phyloP scores from a whole-genome alignment of 2,113 vertebrate species.

The Myotis lucifugus region DNA sequence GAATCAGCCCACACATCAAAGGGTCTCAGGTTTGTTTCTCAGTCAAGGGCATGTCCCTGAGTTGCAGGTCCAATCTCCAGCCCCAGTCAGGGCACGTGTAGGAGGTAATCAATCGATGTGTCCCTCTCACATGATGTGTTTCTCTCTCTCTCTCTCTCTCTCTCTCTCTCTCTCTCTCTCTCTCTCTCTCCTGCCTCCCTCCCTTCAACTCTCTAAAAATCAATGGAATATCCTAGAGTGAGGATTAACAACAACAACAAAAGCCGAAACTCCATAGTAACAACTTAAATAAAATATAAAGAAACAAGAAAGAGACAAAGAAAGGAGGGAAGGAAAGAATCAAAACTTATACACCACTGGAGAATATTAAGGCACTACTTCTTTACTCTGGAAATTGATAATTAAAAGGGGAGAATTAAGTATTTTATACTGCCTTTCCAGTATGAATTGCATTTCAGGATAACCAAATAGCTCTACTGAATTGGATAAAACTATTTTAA shows the following conservation, averaged over 20 bases:
- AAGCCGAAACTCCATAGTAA: conserved; percentile 51
- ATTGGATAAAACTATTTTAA: conserved; percentile 43
- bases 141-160: too few species aligned
- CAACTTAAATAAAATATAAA: background rate
- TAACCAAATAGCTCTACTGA: conserved; percentile 25
- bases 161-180: too few species aligned
- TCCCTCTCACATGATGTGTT: too few species aligned
- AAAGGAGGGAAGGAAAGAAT: background rate
- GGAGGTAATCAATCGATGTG: too few species aligned
- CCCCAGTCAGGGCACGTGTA: too few species aligned
- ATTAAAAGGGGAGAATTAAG: conserved; percentile 61
- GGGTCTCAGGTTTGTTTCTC: too few species aligned
- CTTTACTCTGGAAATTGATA: conserved; percentile 55
- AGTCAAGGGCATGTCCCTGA: too few species aligned
- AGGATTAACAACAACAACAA: background rate
- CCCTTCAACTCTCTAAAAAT: too few species aligned
- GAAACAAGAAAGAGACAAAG: background rate
- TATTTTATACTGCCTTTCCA: conserved; percentile 43
- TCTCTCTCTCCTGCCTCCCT: too few species aligned
- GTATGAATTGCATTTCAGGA: conserved; percentile 52
- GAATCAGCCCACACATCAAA: too few species aligned
- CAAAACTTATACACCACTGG: background rate
- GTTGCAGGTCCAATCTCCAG: too few species aligned
- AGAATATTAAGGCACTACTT: conserved; percentile 36
- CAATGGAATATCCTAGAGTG: too few species aligned